Percentiles rank a stretch among this genome's conserved stretches.
Conservation (phyloP, 2,797 vertebrate species). For the Acanthurus lineatus region DNA sequence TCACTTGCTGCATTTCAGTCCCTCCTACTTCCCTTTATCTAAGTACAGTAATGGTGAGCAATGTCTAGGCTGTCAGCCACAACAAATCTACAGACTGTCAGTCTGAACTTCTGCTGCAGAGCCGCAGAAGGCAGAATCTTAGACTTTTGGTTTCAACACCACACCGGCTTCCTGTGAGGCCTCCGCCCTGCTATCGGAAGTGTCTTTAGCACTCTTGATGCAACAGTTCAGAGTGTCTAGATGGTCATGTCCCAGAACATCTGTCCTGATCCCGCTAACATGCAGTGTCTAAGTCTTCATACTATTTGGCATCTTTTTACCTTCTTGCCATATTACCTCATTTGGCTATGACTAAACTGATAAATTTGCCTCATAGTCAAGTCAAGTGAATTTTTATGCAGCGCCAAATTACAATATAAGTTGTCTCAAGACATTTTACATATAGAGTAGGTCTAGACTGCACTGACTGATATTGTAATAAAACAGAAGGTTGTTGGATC, state of each 20-base stretch:
- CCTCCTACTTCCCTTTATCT: constrained; percentile 70
- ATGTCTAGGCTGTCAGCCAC: constrained; percentile 52
- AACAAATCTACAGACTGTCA: constrained; percentile 57
- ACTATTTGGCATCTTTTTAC: not conserved
- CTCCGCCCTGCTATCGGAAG: constrained; percentile 55
- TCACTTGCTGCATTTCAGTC: constrained; percentile 28
- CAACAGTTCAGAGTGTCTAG: constrained; percentile 2
- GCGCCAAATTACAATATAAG: too few species aligned
- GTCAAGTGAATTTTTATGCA: too few species aligned
- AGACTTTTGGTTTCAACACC: constrained; percentile 70
- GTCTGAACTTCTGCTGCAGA: constrained; percentile 47
- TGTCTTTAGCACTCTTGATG: constrained; percentile 11
- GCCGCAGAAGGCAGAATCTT: constrained; percentile 36
- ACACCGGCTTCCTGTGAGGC: constrained; percentile 56
- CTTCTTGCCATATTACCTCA: not conserved
- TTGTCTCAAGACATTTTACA: too few species aligned
- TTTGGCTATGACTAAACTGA: not conserved
- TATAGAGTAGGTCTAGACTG: too few species aligned
- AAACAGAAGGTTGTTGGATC: too few species aligned
- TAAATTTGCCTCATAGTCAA: not conserved
- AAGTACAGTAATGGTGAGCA: constrained; percentile 31
- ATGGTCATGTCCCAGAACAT: not conserved
- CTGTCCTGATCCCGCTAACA: not conserved
- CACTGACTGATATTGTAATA: not conserved
- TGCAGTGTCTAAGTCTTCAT: not conserved